These are phyloP conservation scores for Ennomos erosarius DNA, from an alignment of 2,888 invertebrate genomes.

Conservation along the genomic window DNA sequence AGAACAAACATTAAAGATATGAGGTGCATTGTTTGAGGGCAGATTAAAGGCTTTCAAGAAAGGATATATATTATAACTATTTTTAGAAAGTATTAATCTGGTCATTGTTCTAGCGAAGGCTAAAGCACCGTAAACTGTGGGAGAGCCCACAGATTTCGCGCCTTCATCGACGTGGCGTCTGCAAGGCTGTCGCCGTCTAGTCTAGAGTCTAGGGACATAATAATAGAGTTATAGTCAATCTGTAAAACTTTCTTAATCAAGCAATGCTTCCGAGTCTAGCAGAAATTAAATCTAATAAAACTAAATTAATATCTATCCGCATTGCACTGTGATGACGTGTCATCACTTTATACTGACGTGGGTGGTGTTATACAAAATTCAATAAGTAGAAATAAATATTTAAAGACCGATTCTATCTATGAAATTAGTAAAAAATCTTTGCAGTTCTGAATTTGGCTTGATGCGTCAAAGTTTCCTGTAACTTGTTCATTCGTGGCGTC, in stretches of 20 bases:
- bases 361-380: no score
- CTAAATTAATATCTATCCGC: neutral
- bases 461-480: no score
- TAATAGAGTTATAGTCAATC: conserved; percentile 12
- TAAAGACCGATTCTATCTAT: no score
- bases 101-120: conserved; percentile 17
- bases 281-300: neutral
- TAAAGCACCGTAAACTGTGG: conserved; percentile 36
- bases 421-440: no score
- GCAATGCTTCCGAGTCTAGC: neutral
- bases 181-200: conserved; percentile 32
- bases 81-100: conserved; percentile 7
- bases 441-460: no score
- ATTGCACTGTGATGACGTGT: neutral
- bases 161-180: conserved; percentile 25
- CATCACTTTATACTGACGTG: neutral
- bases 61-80: conserved; percentile 5
- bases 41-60: conserved; percentile 16
- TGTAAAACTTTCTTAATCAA: conserved; percentile 12
- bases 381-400: no score
- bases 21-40: conserved; percentile 25
- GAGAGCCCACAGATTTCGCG: conserved; percentile 33
- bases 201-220: conserved; percentile 27
- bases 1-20: conserved; percentile 30
- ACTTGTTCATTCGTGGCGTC: no score